Conservation (phyloP, 1,140 invertebrate genomes). For the Manduca sexta region DNA sequence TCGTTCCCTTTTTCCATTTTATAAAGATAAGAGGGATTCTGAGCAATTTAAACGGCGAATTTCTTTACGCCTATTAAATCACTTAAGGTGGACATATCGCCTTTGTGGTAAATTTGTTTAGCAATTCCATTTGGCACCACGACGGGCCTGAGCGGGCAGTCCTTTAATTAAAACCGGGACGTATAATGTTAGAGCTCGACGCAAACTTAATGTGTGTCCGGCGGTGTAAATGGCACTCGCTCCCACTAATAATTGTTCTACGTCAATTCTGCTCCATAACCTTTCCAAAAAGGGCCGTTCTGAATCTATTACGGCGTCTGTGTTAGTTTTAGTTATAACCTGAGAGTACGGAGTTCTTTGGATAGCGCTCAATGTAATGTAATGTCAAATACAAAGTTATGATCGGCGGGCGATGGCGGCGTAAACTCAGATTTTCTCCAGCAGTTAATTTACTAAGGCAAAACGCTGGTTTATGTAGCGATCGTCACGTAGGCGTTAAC, state of each 20-base stretch:
- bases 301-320: too few species aligned
- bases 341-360: too few species aligned
- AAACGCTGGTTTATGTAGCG: constrained; percentile 44
- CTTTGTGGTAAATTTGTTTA: constrained; percentile 68
- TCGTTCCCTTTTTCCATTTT: background rate
- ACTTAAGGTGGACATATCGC: constrained; percentile 72
- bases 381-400: too few species aligned
- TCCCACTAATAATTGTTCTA: constrained; percentile 59
- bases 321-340: too few species aligned
- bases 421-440: constrained; percentile 4
- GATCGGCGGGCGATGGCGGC: too few species aligned
- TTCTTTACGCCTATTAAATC: constrained; percentile 72
- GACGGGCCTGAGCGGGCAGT: constrained; percentile 51
- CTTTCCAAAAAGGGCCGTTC: constrained; percentile 16
- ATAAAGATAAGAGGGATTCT: constrained; percentile 1
- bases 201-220: constrained; percentile 66
- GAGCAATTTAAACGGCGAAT: constrained; percentile 54
- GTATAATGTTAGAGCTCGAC: constrained; percentile 58
- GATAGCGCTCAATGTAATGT: too few species aligned
- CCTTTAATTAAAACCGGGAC: constrained; percentile 70
- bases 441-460: constrained; percentile 49
- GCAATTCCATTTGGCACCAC: constrained; percentile 63
- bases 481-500: constrained; percentile 64
- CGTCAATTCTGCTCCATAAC: constrained; percentile 53
- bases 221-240: constrained; percentile 46